These are phyloP conservation scores for Musca domestica DNA, from an alignment of 1,140 invertebrate species.

Conservation along the genomic window DNA sequence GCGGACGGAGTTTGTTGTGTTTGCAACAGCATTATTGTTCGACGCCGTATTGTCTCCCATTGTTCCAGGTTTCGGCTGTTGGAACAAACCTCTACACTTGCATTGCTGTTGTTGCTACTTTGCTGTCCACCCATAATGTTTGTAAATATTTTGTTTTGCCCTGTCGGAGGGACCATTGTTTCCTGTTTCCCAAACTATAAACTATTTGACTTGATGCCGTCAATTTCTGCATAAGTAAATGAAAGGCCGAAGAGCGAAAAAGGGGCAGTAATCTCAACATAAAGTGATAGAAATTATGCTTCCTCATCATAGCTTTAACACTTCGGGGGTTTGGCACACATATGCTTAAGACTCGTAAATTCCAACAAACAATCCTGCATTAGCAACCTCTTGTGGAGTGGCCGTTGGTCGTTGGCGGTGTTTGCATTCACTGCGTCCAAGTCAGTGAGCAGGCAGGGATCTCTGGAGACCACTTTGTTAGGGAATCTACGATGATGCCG, in stretches of 20 bases:
- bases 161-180: background rate
- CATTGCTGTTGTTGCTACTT: background rate
- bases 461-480: conserved; percentile 7
- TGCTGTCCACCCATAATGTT: conserved; percentile 5
- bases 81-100: no score
- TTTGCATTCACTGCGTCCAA: background rate
- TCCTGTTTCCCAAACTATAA: conserved; percentile 8
- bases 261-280: background rate
- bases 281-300: conserved; percentile 5
- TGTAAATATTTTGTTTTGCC: conserved; percentile 12
- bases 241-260: no score
- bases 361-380: no score
- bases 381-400: no score
- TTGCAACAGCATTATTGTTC: background rate
- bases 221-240: background rate
- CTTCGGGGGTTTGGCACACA: conserved; percentile 3
- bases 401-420: no score
- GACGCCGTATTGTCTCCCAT: background rate
- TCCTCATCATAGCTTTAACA: conserved; percentile 13
- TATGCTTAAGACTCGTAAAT: no score
- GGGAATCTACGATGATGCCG: conserved; percentile 5
- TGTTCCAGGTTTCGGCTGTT: background rate
- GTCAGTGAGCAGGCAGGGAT: background rate
- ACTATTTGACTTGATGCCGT: conserved; percentile 1
- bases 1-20: no score